Evolutionary conservation across 2,888 invertebrate species (phyloP).

Genomic region (Lottia scabra): DNA sequence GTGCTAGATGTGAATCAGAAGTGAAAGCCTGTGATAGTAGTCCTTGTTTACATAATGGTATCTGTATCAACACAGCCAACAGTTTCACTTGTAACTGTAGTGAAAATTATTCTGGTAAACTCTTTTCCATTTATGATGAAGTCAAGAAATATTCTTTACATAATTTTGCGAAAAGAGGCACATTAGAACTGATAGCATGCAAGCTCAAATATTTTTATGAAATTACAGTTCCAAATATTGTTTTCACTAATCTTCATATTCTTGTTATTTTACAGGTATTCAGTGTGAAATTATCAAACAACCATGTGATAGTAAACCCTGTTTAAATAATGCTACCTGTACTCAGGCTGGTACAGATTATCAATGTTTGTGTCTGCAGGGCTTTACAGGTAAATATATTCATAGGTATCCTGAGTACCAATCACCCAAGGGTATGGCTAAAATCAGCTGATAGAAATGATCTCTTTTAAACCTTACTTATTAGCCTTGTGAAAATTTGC

Average conservation of each 20-base stretch:
- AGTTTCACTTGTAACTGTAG: constrained; percentile 38
- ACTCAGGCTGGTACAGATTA: constrained; percentile 28
- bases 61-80: constrained; percentile 28
- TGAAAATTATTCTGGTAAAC: constrained; percentile 36
- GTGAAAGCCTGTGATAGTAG: constrained; percentile 23
- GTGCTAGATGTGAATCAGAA: constrained; percentile 21
- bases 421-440: no score
- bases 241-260: neutral
- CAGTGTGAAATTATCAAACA: constrained; percentile 32
- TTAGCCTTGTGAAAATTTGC: no score
- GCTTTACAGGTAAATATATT: constrained; percentile 33
- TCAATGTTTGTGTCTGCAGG: constrained; percentile 41
- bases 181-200: no score
- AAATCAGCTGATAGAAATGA: no score
- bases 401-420: no score
- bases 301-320: constrained; percentile 43
- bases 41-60: constrained; percentile 41
- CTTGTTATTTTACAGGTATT: constrained; percentile 26
- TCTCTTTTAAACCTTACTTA: no score
- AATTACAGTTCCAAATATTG: no score
- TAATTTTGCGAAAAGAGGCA: no score
- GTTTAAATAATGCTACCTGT: constrained; percentile 42
- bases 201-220: no score
- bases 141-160: no score
- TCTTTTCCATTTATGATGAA: no score